Base-by-base conservation (phyloP, 2,113 vertebrate species). In the Equus przewalskii region DNA sequence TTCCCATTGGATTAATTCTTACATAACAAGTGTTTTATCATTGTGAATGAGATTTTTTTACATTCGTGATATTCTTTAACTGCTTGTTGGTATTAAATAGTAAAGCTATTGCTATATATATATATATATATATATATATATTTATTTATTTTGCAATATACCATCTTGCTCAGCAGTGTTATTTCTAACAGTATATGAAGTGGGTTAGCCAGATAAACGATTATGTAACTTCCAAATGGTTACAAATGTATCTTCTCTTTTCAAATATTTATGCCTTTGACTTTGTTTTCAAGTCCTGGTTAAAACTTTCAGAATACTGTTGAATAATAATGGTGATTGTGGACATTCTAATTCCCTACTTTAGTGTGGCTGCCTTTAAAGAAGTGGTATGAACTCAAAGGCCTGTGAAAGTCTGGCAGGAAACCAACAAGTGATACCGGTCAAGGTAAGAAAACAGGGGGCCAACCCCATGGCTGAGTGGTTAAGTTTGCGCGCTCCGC, bases 221-320 rank as follows among this genome's bases (percentile, higher is more conserved):
- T 72, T 36, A 72, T 51, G 28, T 79, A 41, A 95, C 78, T 91
- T 94, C 69, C 33, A 87, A 76, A 58, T 81, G 18, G 9, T 86
- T 80, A 67, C 75, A 79, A 79, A 91, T 90, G 0, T 30, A 16
- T 72, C 65, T 41, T 89, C 36, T 73, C 33, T 24, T 82, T 96
- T 87, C 85, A 89, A 58, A 82, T 81, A 90, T 49, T 76, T 72
- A 36, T 80, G 51, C 41, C 33, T 88, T 86, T 70, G 16, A 54
- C 79, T 95, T 88, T 93, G 21, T 96, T 94, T 91, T 72, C 56
- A 21, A 67, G 54, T 30, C 33, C 95, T 83, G 30, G 33, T 94
- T 46, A 83, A 91, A 62, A 88, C 36, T 73, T 79, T 79, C 49
- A 73, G 84, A 85, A 93, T 81, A 69, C 90, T n/a, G 19, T 64